phyloP scores from a whole-genome alignment of 1,140 invertebrate species.

The Heliconius hermathena region DNA sequence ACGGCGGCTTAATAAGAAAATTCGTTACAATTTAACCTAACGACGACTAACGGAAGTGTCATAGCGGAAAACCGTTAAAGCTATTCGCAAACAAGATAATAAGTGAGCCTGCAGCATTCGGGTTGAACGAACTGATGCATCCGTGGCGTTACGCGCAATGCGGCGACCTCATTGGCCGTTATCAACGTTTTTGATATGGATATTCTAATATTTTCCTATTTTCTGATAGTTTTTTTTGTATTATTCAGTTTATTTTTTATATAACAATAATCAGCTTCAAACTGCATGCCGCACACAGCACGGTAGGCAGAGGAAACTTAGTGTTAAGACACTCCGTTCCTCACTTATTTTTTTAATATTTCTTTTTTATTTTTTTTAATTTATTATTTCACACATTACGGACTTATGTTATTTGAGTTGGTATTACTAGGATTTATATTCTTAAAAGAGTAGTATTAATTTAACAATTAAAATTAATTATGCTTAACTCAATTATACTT shows the following conservation, averaged over 20 bases:
- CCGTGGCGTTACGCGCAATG: slow-evolving; percentile 55
- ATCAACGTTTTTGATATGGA: slow-evolving; percentile 26
- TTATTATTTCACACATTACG: no score
- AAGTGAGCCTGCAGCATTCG: slow-evolving; percentile 28
- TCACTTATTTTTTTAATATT: no score
- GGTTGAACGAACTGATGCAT: slow-evolving; percentile 44
- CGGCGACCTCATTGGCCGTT: slow-evolving; percentile 54
- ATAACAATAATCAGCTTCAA: no score
- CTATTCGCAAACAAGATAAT: slow-evolving; percentile 27
- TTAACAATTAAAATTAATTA: no score
- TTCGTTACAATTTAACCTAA: not conserved
- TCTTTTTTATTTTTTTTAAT: not conserved
- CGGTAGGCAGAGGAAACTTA: no score
- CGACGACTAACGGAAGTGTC: slow-evolving; percentile 10
- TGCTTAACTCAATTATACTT: no score
- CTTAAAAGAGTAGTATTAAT: no score
- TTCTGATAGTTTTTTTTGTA: not conserved
- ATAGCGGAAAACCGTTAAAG: slow-evolving; percentile 27
- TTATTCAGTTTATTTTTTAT: not conserved
- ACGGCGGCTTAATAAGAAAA: not conserved
- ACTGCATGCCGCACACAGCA: no score
- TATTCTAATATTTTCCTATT: slow-evolving; percentile 16
- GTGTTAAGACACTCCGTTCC: no score
- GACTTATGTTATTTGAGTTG: no score
- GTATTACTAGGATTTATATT: no score